phyloP scores from a whole-genome alignment of 2,888 invertebrate species.

The Marasmarcha lunaedactyla region DNA sequence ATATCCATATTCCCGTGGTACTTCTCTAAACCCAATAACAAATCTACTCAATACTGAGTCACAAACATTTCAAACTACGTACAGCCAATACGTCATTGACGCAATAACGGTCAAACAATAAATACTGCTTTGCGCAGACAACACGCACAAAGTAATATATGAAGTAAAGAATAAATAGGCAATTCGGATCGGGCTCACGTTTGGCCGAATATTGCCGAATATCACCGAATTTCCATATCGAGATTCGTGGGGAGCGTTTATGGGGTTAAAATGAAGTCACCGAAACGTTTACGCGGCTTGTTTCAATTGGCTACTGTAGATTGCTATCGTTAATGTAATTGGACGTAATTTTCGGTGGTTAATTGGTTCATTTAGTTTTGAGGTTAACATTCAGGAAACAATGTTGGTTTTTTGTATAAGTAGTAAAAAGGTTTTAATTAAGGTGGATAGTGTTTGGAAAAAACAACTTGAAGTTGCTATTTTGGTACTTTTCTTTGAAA shows the following conservation, averaged over 20 bases:
- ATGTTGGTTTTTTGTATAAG: no score
- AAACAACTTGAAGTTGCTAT: no score
- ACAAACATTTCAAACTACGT: not conserved
- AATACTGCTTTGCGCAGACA: conserved; percentile 70
- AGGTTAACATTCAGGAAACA: no score
- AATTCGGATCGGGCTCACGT: conserved; percentile 67
- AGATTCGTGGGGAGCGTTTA: conserved; percentile 56
- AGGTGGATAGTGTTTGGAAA: no score
- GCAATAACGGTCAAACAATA: conserved; percentile 70
- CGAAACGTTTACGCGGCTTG: conserved; percentile 37
- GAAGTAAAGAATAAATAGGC: conserved; percentile 72
- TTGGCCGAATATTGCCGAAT: conserved; percentile 64
- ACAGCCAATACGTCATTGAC: conserved; percentile 60
- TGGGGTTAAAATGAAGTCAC: conserved; percentile 68
- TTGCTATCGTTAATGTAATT: conserved; percentile 3
- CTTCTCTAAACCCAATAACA: no score
- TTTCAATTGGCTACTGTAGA: conserved; percentile 44
- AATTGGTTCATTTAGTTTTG: no score
- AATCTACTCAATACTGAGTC: not conserved
- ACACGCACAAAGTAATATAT: conserved; percentile 71
- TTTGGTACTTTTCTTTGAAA: no score
- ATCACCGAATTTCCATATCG: conserved; percentile 67
- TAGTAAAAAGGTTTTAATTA: no score
- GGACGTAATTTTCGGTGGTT: conserved; percentile 12
- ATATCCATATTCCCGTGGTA: no score